Conservation (phyloP, 2,888 invertebrate species). For the Drosophila nr. medialis region DNA sequence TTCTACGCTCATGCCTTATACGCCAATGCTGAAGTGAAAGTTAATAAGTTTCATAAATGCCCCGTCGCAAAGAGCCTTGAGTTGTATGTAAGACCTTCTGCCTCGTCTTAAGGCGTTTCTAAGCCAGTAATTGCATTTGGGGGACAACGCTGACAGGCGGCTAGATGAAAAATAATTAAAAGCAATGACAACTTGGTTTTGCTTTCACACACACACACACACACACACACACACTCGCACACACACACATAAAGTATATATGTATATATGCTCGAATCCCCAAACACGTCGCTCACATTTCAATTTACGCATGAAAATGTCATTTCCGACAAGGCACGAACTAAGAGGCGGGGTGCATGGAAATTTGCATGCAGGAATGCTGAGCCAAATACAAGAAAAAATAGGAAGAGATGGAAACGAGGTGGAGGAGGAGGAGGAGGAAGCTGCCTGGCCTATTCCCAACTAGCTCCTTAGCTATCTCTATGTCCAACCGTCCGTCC, state of each 20-base stretch:
- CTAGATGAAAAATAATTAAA: constrained; percentile 73
- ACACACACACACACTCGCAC: not conserved
- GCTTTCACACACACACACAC: constrained; percentile 29
- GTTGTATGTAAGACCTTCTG: not conserved
- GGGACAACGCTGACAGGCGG: constrained; percentile 21
- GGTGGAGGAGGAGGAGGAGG: not conserved
- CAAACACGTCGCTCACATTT: constrained; percentile 82
- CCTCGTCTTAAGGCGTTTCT: constrained; percentile 28
- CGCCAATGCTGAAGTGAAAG: constrained; percentile 29
- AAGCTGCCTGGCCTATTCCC: constrained; percentile 37
- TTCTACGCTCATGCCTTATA: not conserved
- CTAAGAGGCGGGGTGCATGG: constrained; percentile 17
- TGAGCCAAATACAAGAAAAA: constrained; percentile 21
- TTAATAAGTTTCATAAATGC: constrained; percentile 38
- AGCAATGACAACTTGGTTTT: constrained; percentile 74
- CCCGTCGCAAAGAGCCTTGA: constrained; percentile 6
- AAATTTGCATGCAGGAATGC: constrained; percentile 80
- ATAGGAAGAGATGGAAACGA: constrained; percentile 13
- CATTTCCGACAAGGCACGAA: constrained; percentile 65
- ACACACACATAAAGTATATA: constrained; percentile 11
- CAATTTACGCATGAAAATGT: constrained; percentile 83
- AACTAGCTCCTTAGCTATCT: constrained; percentile 18
- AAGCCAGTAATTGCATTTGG: constrained; percentile 52
- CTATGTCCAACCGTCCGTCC: constrained; percentile 2
- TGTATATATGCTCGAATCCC: constrained; percentile 52